Percentiles rank a stretch among this genome's conserved stretches.
Conservation (phyloP, 2,113 vertebrate species). For the Turnix velox region DNA sequence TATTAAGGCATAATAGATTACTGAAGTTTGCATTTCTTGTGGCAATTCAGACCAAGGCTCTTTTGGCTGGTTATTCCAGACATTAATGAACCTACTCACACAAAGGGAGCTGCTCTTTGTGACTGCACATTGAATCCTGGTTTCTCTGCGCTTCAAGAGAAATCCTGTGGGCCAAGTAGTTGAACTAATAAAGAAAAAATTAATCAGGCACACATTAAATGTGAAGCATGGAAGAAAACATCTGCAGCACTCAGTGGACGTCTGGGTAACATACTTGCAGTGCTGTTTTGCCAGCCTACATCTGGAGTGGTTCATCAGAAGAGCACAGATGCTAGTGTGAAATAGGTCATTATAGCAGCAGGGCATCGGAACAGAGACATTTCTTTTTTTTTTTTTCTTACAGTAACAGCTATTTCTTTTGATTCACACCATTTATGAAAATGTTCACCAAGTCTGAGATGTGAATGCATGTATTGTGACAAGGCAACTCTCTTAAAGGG, state of each 20-base stretch:
- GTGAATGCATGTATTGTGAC: background rate
- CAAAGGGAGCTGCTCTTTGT: background rate
- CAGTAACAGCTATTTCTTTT: constrained; percentile 48
- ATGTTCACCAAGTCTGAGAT: constrained; percentile 36
- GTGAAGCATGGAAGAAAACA: background rate
- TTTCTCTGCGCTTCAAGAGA: background rate
- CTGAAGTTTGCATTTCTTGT: constrained; percentile 21
- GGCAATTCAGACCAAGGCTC: background rate
- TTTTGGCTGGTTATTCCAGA: background rate
- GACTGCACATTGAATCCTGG: background rate
- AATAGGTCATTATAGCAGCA: constrained; percentile 55
- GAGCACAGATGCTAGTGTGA: constrained; percentile 65
- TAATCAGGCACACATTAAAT: constrained; percentile 6
- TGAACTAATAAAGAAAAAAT: background rate
- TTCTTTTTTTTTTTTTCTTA: constrained; percentile 9
- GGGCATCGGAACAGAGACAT: constrained; percentile 21
- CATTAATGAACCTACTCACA: background rate
- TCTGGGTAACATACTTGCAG: constrained; percentile 1
- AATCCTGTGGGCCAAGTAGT: background rate
- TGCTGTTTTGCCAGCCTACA: constrained; percentile 5
- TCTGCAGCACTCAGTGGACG: background rate
- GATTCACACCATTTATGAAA: constrained; percentile 59
- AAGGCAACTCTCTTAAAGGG: background rate
- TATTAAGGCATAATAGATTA: constrained; percentile 21
- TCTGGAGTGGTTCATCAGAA: constrained; percentile 52